Evolutionary conservation across 2,113 vertebrate species (phyloP).

Genomic region (Catharus bicknelli): DNA sequence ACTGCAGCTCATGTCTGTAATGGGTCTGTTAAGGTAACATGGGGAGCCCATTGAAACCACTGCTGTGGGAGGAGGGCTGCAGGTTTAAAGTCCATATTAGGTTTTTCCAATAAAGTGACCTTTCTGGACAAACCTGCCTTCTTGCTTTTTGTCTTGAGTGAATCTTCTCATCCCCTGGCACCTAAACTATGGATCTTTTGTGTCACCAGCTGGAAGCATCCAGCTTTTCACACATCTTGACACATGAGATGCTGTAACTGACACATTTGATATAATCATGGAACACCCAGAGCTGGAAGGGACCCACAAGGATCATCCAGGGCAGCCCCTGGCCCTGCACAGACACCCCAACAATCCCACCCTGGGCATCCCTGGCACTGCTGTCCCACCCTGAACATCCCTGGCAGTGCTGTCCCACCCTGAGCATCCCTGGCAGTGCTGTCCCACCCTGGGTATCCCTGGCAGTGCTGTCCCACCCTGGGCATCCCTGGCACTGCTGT

Average conservation of each 20-base stretch:
- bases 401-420: no score
- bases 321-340: background rate
- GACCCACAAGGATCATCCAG: no score
- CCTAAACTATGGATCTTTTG: background rate
- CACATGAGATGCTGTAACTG: rapidly evolving
- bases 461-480: no score
- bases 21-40: constrained; percentile 12
- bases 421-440: no score
- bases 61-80: constrained; percentile 68
- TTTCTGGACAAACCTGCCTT: constrained; percentile 48
- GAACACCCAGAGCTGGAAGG: background rate
- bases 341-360: background rate
- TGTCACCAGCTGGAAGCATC: background rate
- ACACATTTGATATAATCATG: no score
- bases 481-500: no score
- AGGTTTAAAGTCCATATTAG: constrained; percentile 29
- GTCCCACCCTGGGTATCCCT: no score
- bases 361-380: rapidly evolving
- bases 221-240: background rate
- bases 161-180: background rate
- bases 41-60: constrained; percentile 71
- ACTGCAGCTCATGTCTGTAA: constrained; percentile 43
- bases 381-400: background rate
- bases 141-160: background rate
- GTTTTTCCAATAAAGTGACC: constrained; percentile 75